Percentiles rank a stretch among this genome's conserved stretches.
Evolutionary conservation across 2,888 invertebrate genomes (phyloP).

Genomic region (Sceliomorpha sp.): DNA sequence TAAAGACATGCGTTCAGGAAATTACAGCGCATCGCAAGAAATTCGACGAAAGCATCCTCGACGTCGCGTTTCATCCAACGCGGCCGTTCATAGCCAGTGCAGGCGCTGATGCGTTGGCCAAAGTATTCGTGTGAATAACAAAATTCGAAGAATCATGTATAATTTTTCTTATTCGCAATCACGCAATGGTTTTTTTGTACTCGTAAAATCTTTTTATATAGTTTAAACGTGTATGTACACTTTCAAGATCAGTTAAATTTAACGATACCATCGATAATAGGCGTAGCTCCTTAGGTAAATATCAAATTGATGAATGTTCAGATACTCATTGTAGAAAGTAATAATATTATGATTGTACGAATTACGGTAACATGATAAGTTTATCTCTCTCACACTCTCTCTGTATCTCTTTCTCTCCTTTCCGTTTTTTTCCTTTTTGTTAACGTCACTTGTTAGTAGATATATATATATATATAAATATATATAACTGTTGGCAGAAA

Average conservation of each 20-base stretch:
- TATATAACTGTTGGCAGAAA: conserved; percentile 51
- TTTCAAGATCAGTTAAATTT: conserved; percentile 71
- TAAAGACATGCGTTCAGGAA: conserved; percentile 99
- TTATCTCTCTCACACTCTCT: conserved; percentile 23
- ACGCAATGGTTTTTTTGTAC: conserved; percentile 76
- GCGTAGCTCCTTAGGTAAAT: conserved; percentile 68
- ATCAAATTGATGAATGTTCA: conserved; percentile 73
- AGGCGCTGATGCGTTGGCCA: conserved; percentile 98
- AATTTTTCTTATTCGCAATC: conserved; percentile 62
- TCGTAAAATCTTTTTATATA: conserved; percentile 75
- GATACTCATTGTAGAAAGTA: conserved; percentile 71
- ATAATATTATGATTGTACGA: conserved; percentile 65
- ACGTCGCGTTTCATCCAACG: conserved; percentile 99
- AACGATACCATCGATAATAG: conserved; percentile 65
- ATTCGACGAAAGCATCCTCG: conserved; percentile 99
- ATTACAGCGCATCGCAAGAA: conserved; percentile 99
- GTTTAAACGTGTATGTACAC: conserved; percentile 77
- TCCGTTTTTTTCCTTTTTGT: conserved; percentile 54
- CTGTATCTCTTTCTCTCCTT: conserved; percentile 19
- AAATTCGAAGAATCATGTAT: conserved; percentile 50
- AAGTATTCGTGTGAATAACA: conserved; percentile 92
- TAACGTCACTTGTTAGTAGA: conserved; percentile 58
- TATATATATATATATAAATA: conserved; percentile 59
- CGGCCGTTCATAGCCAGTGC: conserved; percentile 99
- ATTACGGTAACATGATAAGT: conserved; percentile 32